Evolutionary conservation across 2,888 invertebrate genomes (phyloP), one percentile per base, ranked within the genome.

Genomic region (Nomada fucata): DNA sequence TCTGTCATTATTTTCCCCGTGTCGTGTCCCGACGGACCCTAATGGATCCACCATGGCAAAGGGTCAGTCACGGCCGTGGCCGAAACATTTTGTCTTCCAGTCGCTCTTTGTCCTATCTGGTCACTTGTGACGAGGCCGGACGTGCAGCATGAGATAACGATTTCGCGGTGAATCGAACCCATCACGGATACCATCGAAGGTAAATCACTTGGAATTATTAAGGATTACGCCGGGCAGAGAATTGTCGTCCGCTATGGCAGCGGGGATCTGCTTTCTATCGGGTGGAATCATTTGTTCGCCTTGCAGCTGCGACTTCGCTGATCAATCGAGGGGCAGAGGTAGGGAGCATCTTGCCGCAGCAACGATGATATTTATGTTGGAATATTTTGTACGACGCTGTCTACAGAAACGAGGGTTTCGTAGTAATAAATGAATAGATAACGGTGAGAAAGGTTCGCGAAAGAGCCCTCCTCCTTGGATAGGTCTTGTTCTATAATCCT

Each of bases 1-100:
- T 52, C 83, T 74, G 75, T 85, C 89, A 77, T 85, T 88, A 85
- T 85, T 86, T 78, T 75, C 82, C 80, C 73, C 55, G 72, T 42
- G 23, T 53, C 53, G 63, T 68, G 82, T 84, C 81, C 60, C 65
- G 18, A 68, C 59, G 69, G 80, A 55, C 47, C 69, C 76, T 82
- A 82, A 85, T 86, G 85, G 86, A 82, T 82, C 77, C 55, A 20
- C 11, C 52, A 61, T n/a, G 65, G 78, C 64, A 23, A 53, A 55
- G 73, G 76, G 64, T 72, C 57, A 60, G 68, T 53, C 67, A 57
- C 36, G 53, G 47, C n/a, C 42, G 50, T 67, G 44, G 47, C 15
- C 70, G 23, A 59, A 69, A 70, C 77, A 73, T 73, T 77, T 82
- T 73, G 73, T 82, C 82, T 82, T 82, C 75, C 55, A 50, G 52